Percentiles rank a stretch among this genome's conserved stretches.
phyloP scores from a whole-genome alignment of 2,888 invertebrate species.

The Lasioglossum oenotherae region DNA sequence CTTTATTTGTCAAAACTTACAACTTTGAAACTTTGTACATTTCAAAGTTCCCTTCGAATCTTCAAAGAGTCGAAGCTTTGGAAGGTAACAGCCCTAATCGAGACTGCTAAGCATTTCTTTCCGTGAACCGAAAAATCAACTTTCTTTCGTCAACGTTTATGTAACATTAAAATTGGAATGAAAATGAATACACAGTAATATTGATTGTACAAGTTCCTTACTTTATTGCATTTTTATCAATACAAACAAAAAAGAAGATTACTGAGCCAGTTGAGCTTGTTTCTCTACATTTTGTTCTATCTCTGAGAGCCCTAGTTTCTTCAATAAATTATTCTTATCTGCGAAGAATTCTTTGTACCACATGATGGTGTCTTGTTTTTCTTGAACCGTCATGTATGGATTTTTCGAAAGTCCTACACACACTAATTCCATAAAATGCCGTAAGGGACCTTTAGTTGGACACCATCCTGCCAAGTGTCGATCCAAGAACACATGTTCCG shows the following conservation, averaged over 20 bases:
- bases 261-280: background rate
- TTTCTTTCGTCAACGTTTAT: background rate
- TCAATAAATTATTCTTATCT: constrained; percentile 90
- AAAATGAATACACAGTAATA: background rate
- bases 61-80: too few relatives aligned
- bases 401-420: constrained; percentile 97
- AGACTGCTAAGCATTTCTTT: background rate
- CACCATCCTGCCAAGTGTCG: constrained; percentile 94
- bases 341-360: constrained; percentile 97
- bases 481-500: constrained; percentile 97
- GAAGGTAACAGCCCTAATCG: too few relatives aligned
- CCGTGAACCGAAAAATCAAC: background rate
- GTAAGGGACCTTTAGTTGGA: constrained; percentile 94
- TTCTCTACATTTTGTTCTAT: background rate
- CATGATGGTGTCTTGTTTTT: constrained; percentile 94
- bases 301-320: constrained; percentile 87
- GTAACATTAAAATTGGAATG: background rate
- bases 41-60: too few relatives aligned
- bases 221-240: constrained; percentile 19
- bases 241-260: background rate
- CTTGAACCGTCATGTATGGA: constrained; percentile 93
- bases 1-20: too few relatives aligned
- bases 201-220: background rate
- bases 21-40: too few relatives aligned
- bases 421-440: constrained; percentile 99